These are phyloP conservation scores for Hylia prasina DNA, from an alignment of 2,113 vertebrate species.

Conservation along the genomic window DNA sequence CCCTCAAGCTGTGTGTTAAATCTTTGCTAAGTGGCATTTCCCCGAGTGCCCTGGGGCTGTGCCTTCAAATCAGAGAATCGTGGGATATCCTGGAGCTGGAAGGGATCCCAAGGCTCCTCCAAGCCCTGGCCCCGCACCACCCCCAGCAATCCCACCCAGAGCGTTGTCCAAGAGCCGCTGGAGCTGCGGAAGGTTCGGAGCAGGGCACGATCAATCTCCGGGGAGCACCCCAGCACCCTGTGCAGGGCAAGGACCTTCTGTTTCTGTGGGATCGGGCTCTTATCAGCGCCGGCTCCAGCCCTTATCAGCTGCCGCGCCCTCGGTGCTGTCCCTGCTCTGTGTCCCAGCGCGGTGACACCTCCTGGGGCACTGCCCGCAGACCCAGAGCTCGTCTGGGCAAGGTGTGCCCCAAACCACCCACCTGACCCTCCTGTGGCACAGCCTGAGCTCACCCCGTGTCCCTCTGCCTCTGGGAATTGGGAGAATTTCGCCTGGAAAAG, in stretches of 20 bases:
- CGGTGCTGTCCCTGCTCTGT: neutral
- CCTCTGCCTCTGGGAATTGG: accelerated
- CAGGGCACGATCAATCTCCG: accelerated
- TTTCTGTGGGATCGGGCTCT: neutral
- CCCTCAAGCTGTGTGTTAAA: no score
- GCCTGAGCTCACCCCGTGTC: accelerated
- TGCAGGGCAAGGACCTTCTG: accelerated
- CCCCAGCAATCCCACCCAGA: neutral
- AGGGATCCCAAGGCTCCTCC: neutral
- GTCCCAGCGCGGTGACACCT: neutral
- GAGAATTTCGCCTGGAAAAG: neutral
- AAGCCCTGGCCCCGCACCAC: no score
- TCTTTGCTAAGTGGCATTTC: neutral
- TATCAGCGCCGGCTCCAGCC: neutral
- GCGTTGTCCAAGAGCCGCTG: accelerated
- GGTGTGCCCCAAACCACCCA: neutral
- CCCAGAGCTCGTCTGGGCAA: accelerated
- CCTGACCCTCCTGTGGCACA: neutral
- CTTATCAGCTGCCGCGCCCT: neutral
- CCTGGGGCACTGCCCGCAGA: neutral
- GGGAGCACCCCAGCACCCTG: neutral
- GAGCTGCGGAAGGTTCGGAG: neutral
- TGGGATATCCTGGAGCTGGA: neutral
- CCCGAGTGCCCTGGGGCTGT: accelerated
- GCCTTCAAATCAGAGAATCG: neutral